A percentile compares a stretch with the other conserved stretches of the same genome.
Evolutionary conservation across 2,113 vertebrate genomes (phyloP).

Genomic region (Chionodraco myersi): DNA sequence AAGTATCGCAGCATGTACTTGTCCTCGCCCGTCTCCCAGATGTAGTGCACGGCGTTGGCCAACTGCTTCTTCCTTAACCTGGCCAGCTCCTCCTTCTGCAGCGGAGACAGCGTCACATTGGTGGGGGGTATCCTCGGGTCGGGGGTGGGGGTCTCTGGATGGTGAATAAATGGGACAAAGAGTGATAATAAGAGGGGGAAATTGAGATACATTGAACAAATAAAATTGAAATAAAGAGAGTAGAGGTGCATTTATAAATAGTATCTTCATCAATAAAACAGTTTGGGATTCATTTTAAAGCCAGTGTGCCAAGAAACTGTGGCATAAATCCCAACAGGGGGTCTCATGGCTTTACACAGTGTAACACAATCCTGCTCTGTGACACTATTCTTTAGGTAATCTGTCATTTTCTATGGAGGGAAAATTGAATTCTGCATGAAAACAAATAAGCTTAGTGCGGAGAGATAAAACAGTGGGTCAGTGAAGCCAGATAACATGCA

Average conservation of each 20-base stretch:
- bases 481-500: conserved; percentile 59
- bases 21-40: conserved; percentile 89
- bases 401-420: conserved; percentile 17
- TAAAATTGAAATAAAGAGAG: not conserved
- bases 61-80: conserved; percentile 69
- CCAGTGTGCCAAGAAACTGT: not conserved
- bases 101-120: conserved; percentile 74
- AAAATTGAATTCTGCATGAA: conserved; percentile 41
- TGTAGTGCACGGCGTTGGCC: conserved; percentile 86
- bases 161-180: too few relatives aligned
- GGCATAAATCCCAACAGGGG: not conserved
- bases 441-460: conserved; percentile 58
- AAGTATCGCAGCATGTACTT: conserved; percentile 88
- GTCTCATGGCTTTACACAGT: conserved; percentile 6
- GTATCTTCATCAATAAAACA: not conserved
- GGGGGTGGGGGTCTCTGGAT: conserved; percentile 74
- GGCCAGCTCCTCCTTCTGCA: conserved; percentile 76
- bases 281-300: not conserved
- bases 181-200: too few relatives aligned
- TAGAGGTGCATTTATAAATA: not conserved
- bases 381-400: conserved; percentile 43
- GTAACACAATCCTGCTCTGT: conserved; percentile 18
- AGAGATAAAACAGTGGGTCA: conserved; percentile 31
- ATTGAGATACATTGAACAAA: not conserved
- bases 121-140: conserved; percentile 60